Base-by-base conservation (phyloP, 2,113 vertebrate genomes). In the Microtus richardsoni region DNA sequence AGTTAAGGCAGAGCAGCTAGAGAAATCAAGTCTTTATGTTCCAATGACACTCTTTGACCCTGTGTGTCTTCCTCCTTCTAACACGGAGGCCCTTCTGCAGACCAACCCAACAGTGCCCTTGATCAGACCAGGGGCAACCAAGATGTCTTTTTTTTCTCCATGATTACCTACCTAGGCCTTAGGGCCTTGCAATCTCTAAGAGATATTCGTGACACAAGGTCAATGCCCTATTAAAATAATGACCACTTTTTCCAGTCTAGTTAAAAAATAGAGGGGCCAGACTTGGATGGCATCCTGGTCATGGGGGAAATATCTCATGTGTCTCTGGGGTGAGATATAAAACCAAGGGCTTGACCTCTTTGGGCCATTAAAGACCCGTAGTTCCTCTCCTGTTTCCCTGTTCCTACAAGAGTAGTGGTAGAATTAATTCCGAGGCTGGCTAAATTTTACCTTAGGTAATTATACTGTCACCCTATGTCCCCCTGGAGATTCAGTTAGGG, bases 401-500 rank as follows among this genome's bases (percentile, higher is more conserved):
- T 94, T 95, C 74, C 89, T 88, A 7, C 26, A 73, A 91, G 94
- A 97, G 75, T 49, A 64, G 93, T 84, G 89, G 91, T 79, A 8
- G 96, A 89, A 95, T 97, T 96, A 95, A 97, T 97, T 97, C 96
- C 26, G 86, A 84, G 91, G 89, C 97, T 84, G 78, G 93, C 94
- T 97, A 96, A 95, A 96, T 95, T 96, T 95, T 96, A 96, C 95
- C 97, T 93, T 93, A 91, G 96, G 89, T 98, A 96, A 98, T 98
- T 97, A 97, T 93, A 77, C 87, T 96, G 97, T 97, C 96, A 96
- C 94, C 97, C 94, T 96, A 52, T 49, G 70, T 93, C 91, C 91
- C 97, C 95, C 96, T 62, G 66, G 97, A 97, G 97, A 95, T 96
- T 97, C 66, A 7, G 89, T 91, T 91, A 88, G 96, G 85, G 97